These are phyloP conservation scores for Xiphophorus couchianus DNA, from an alignment of 2,113 vertebrate genomes.

Conservation along the genomic window DNA sequence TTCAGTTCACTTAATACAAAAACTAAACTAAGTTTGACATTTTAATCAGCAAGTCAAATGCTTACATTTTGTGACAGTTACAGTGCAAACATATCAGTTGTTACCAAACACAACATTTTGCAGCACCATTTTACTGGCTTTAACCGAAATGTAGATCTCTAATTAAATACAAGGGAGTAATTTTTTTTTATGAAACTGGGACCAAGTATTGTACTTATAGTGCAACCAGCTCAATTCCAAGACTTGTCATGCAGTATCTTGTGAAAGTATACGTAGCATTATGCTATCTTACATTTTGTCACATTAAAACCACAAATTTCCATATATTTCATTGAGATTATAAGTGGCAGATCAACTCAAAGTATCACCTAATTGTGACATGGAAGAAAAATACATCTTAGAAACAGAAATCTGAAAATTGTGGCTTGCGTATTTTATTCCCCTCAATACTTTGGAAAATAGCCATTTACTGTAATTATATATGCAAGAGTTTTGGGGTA, in stretches of 20 bases:
- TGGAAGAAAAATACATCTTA: neutral
- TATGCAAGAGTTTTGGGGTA: too few relatives aligned
- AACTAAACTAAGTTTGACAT: neutral
- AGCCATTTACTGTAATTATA: too few relatives aligned
- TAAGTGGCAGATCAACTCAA: neutral
- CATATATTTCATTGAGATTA: too few relatives aligned
- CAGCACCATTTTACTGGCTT: conserved; percentile 1
- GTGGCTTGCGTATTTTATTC: neutral
- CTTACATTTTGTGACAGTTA: neutral
- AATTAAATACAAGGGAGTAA: neutral
- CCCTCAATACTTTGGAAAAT: too few relatives aligned
- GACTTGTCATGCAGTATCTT: neutral
- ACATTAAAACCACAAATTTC: too few relatives aligned
- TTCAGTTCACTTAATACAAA: conserved; percentile 2
- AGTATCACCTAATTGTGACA: neutral
- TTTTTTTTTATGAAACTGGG: neutral
- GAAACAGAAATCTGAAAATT: neutral
- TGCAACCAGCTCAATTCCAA: conserved; percentile 5
- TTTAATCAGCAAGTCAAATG: neutral
- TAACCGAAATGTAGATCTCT: neutral
- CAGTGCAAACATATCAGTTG: neutral
- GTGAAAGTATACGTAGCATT: too few relatives aligned
- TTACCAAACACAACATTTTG: conserved; percentile 1
- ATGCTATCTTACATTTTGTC: too few relatives aligned
- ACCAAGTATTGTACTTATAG: too few relatives aligned